A percentile compares a stretch with the other conserved stretches of the same genome.
These are phyloP conservation scores for Sebastes cheni DNA, from an alignment of 2,797 vertebrate species.

Conservation along the genomic window DNA sequence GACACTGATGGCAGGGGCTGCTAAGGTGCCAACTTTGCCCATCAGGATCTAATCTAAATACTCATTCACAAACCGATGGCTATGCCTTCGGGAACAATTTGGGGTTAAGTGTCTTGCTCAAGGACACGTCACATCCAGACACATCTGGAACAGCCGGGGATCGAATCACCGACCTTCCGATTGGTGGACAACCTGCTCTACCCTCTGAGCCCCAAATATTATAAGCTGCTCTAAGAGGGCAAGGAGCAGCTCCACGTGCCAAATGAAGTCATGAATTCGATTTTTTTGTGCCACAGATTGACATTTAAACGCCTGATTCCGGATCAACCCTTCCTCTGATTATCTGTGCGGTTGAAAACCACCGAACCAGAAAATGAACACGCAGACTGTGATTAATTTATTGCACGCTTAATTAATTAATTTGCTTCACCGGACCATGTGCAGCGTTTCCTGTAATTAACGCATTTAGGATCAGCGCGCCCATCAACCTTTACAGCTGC, in stretches of 20 bases:
- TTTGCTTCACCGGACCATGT: conserved; percentile 13
- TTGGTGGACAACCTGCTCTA: too few relatives aligned
- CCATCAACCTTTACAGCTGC: conserved; percentile 17
- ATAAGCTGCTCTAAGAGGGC: neutral
- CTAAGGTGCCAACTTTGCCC: too few relatives aligned
- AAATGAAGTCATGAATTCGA: neutral
- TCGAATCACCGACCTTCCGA: too few relatives aligned
- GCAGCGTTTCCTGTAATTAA: conserved; percentile 13
- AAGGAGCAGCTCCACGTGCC: neutral
- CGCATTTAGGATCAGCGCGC: neutral
- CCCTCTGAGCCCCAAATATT: too few relatives aligned
- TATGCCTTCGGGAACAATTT: too few relatives aligned
- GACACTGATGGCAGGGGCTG: too few relatives aligned
- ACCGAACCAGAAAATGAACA: conserved; percentile 30
- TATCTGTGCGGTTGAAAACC: conserved; percentile 1
- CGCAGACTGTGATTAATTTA: conserved; percentile 35
- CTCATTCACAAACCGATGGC: too few relatives aligned
- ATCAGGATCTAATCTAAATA: too few relatives aligned
- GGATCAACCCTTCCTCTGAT: neutral
- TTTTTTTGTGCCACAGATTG: neutral
- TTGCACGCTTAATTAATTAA: conserved; percentile 17
- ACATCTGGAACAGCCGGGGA: too few relatives aligned
- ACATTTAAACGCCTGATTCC: neutral
- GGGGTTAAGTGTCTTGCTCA: too few relatives aligned
- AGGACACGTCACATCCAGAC: too few relatives aligned